phyloP scores from a whole-genome alignment of 2,888 invertebrate species.

The Drosophila lacicola region DNA sequence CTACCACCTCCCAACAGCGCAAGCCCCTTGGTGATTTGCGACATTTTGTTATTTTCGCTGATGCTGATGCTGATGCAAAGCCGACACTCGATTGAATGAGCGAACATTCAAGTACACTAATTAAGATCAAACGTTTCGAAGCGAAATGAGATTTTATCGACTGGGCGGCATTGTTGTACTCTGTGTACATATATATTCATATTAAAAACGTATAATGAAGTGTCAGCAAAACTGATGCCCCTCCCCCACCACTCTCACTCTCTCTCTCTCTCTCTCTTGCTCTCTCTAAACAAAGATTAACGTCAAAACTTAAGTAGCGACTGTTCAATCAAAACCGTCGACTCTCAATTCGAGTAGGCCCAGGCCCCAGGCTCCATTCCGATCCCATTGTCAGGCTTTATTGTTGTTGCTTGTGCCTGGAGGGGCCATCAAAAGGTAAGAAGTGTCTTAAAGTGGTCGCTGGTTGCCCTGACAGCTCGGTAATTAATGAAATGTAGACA shows the following conservation, averaged over 20 bases:
- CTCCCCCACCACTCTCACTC: background rate
- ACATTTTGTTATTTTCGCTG: constrained; percentile 78
- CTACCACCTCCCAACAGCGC: constrained; percentile 1
- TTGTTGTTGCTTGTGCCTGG: constrained; percentile 46
- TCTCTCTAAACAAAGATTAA: constrained; percentile 70
- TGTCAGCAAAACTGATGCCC: constrained; percentile 68
- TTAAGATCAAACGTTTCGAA: constrained; percentile 75
- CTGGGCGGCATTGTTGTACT: constrained; percentile 57
- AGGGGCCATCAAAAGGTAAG: constrained; percentile 69
- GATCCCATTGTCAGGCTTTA: constrained; percentile 6
- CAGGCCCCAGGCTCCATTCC: background rate
- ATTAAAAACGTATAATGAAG: constrained; percentile 79
- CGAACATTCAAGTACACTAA: constrained; percentile 74
- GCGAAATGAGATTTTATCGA: constrained; percentile 70
- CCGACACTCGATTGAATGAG: constrained; percentile 62
- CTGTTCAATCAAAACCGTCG: constrained; percentile 71
- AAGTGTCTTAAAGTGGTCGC: constrained; percentile 57
- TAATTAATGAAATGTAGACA: constrained; percentile 77
- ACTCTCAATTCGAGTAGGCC: constrained; percentile 23
- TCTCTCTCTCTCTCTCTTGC: constrained; percentile 5
- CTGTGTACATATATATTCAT: constrained; percentile 57
- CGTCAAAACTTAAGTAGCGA: constrained; percentile 75
- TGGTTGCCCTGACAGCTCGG: constrained; percentile 53
- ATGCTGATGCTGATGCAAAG: constrained; percentile 69
- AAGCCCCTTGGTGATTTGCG: constrained; percentile 64